These are phyloP conservation scores for Frieseomelitta varia DNA, from an alignment of 1,140 invertebrate genomes.

Conservation along the genomic window DNA sequence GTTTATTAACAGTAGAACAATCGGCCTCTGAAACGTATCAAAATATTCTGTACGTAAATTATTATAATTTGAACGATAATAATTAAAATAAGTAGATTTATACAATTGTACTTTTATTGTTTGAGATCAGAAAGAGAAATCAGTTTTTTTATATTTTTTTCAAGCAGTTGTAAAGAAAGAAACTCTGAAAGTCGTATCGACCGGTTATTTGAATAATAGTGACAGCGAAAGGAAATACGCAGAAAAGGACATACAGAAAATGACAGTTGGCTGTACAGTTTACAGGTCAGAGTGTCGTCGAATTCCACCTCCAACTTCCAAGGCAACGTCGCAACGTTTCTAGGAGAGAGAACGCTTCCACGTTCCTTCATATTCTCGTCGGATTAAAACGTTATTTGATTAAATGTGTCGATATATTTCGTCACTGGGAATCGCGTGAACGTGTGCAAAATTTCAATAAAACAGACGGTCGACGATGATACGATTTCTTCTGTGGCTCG, in stretches of 20 bases:
- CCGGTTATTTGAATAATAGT: not conserved
- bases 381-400: not conserved
- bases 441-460: not conserved
- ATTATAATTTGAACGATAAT: too few species aligned
- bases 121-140: too few species aligned
- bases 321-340: not conserved
- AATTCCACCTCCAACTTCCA: constrained; percentile 20
- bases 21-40: too few species aligned
- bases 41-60: too few species aligned
- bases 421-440: not conserved
- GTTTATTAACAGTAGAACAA: too few species aligned
- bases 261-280: not conserved
- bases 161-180: too few species aligned
- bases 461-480: not conserved
- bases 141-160: too few species aligned
- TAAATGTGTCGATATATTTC: not conserved
- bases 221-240: not conserved
- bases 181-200: too few species aligned
- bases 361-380: not conserved
- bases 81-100: too few species aligned
- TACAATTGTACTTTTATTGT: too few species aligned
- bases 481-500: constrained; percentile 8
- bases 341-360: not conserved
- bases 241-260: constrained; percentile 6
- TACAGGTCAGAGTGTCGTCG: not conserved